phyloP scores from a whole-genome alignment of 2,113 vertebrate species.

The Rissa tridactyla region DNA sequence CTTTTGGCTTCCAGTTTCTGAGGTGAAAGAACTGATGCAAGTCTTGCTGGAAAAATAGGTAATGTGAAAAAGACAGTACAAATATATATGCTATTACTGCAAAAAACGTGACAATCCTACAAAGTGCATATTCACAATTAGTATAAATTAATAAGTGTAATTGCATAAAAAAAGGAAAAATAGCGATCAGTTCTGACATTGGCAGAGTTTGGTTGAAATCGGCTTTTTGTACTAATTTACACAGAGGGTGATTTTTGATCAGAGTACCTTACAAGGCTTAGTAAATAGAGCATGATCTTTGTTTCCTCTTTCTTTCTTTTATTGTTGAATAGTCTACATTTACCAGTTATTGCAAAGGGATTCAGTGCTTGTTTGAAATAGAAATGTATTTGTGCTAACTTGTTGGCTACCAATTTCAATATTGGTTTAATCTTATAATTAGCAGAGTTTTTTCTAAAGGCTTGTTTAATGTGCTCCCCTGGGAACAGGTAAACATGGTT shows the following conservation, averaged over 20 bases:
- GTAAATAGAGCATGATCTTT: neutral
- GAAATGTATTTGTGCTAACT: neutral
- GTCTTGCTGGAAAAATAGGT: neutral
- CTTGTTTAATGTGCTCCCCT: neutral
- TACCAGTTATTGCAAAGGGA: neutral
- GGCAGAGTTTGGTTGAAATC: neutral
- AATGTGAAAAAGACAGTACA: neutral
- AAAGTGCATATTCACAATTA: neutral
- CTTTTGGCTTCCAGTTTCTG: neutral
- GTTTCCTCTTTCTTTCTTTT: neutral
- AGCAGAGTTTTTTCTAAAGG: neutral
- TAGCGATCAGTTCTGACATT: neutral
- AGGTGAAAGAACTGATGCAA: neutral
- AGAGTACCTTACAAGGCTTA: neutral
- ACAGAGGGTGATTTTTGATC: neutral
- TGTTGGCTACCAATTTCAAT: neutral
- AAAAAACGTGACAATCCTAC: accelerated
- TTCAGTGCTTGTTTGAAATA: neutral
- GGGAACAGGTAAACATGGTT: neutral
- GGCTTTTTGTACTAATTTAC: neutral
- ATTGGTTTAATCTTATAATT: neutral
- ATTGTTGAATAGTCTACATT: neutral
- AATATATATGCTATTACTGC: neutral
- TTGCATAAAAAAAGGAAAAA: neutral
- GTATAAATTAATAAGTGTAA: neutral